phyloP scores from a whole-genome alignment of 2,888 invertebrate species.

The Cryptus viduatorius region DNA sequence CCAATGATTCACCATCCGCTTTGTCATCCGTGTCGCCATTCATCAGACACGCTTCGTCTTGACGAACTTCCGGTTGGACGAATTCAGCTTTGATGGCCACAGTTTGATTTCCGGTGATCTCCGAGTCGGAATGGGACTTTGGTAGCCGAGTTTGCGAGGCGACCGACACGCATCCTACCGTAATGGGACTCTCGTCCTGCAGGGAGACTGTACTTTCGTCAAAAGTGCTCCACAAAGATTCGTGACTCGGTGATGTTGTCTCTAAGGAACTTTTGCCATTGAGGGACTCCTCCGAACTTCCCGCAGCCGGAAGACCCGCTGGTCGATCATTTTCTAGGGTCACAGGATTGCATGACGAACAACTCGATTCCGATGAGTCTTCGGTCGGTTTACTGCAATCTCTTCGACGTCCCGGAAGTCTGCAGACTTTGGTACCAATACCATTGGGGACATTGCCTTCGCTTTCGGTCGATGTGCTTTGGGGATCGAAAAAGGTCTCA shows the following conservation, averaged over 20 bases:
- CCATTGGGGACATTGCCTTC: slow-evolving; percentile 84
- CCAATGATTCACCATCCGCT: background rate
- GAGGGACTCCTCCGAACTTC: slow-evolving; percentile 76
- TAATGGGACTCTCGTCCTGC: slow-evolving; percentile 75
- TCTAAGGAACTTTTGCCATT: slow-evolving; percentile 78
- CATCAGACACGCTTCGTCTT: background rate
- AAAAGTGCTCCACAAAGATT: slow-evolving; percentile 82
- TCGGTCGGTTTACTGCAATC: slow-evolving; percentile 33
- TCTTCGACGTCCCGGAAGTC: slow-evolving; percentile 60
- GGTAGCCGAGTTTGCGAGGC: slow-evolving; percentile 62
- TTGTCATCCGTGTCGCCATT: slow-evolving; percentile 36
- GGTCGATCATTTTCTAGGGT: slow-evolving; percentile 8
- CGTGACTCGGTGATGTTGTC: slow-evolving; percentile 80
- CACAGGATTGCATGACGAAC: slow-evolving; percentile 56
- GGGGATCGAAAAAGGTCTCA: slow-evolving; percentile 74
- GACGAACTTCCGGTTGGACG: background rate
- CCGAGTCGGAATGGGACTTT: slow-evolving; percentile 80
- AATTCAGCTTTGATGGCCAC: slow-evolving; percentile 71
- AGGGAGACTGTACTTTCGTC: slow-evolving; percentile 81
- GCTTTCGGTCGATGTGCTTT: slow-evolving; percentile 76
- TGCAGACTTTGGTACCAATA: slow-evolving; percentile 34
- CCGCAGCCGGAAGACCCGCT: background rate
- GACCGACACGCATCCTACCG: background rate
- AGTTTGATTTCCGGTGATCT: slow-evolving; percentile 66
- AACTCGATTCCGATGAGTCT: slow-evolving; percentile 77